These are phyloP conservation scores for Microplitis demolitor DNA, from an alignment of 1,140 invertebrate species.

Conservation along the genomic window DNA sequence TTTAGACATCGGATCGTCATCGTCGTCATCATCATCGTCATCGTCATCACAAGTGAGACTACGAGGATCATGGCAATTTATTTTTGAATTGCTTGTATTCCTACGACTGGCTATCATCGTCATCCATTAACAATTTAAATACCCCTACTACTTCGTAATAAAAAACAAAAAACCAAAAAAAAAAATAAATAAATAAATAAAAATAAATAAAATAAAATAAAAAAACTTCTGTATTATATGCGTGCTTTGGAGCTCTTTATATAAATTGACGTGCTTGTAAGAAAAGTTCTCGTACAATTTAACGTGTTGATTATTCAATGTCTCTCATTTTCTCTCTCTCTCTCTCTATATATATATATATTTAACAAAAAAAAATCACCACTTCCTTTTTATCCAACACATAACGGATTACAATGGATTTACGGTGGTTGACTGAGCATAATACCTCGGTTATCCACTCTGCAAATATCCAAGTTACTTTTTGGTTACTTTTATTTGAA, in stretches of 20 bases:
- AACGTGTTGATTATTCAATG: slow-evolving; percentile 6
- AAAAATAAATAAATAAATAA: background rate
- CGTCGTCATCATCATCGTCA: no score
- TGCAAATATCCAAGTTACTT: slow-evolving; percentile 2
- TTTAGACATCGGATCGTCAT: slow-evolving; percentile 43
- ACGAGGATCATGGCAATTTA: slow-evolving; percentile 29
- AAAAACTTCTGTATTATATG: slow-evolving; percentile 42
- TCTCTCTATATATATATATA: background rate
- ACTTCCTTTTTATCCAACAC: background rate
- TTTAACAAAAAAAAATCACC: slow-evolving; percentile 4
- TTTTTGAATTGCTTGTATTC: slow-evolving; percentile 40
- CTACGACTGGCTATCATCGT: slow-evolving; percentile 38
- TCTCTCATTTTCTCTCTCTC: background rate
- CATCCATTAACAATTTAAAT: slow-evolving; percentile 29
- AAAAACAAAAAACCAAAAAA: background rate
- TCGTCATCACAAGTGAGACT: slow-evolving; percentile 19
- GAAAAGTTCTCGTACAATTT: slow-evolving; percentile 20
- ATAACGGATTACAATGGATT: background rate
- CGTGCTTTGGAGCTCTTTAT: slow-evolving; percentile 50
- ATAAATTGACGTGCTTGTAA: slow-evolving; percentile 51
- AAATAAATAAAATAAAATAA: no score
- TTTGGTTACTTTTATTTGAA: background rate
- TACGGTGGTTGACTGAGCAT: background rate
- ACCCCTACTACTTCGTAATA: background rate
- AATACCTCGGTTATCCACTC: slow-evolving; percentile 31